Evolutionary conservation across 1,140 invertebrate species (phyloP), one percentile per base, ranked within the genome.

Genomic region (Drosophila guanche): DNA sequence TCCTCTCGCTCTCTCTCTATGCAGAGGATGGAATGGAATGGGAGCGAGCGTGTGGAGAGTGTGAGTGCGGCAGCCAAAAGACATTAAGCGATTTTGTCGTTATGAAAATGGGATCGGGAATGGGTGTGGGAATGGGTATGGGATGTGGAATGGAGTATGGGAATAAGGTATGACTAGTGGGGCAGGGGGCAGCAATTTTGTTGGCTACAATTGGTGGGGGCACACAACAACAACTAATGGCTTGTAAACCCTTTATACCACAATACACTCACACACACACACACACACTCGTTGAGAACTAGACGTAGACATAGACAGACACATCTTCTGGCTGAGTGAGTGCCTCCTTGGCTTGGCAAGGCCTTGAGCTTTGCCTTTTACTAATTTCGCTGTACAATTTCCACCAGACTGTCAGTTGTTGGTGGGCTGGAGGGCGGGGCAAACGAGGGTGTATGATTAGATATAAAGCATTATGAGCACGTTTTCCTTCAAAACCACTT

Each of bases 401-500:
- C 75, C 59, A 71, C 75, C 76, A 37, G 33, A 67, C 70, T 77
- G 61, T 58, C 61, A 47, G 33, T 2, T 10, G 29, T 10, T 20
- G 16, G 16, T 20, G 16, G 16, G 16, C 1, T 1, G 16, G 16
- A 20, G 29, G 3, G 29, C 3, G 29, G 29, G 29, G 8, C 60
- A 59, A 58, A 41, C 23, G 2, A 20, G 41, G 41, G 52, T 53
- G 33, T 68, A 54, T 83, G 83, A 86, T 86, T 75, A 86, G 72
- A 79, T 79, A 73, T 69, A 89, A 76, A 76, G 76, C 75, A 83
- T 84, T 76, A 80, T 79, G 77, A 79, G 84, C 73, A 78, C 80
- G 79, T 89, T 88, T 79, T 76, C 75, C 66, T 61, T 50, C 54
- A 65, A 76, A 90, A 90, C 89, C 89, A 89, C 89, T 90, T 90